Conservation (phyloP, 2,888 invertebrate genomes). For the Torymus tubicola region DNA sequence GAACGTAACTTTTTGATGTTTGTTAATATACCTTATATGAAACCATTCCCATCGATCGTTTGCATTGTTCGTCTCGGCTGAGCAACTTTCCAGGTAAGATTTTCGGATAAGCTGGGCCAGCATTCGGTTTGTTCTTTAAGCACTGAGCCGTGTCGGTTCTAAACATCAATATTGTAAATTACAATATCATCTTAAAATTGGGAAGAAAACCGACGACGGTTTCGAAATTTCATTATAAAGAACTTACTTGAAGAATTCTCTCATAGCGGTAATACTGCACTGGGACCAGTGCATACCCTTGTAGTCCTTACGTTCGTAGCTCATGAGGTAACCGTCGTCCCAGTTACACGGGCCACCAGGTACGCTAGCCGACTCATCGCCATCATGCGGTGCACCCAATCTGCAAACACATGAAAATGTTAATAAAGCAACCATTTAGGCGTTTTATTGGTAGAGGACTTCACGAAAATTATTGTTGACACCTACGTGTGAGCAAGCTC, state of each 20-base stretch:
- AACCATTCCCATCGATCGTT: not conserved
- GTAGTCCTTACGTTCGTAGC: constrained; percentile 16
- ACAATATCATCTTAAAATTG: not conserved
- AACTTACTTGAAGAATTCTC: constrained; percentile 16
- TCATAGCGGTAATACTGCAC: constrained; percentile 35
- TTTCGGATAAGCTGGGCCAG: constrained; percentile 36
- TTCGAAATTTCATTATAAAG: not conserved
- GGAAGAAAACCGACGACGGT: not conserved
- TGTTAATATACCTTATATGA: constrained; percentile 8
- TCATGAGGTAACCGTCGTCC: constrained; percentile 49
- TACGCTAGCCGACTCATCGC: not conserved
- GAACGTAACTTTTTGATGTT: not conserved
- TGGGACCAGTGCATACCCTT: constrained; percentile 43
- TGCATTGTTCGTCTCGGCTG: constrained; percentile 45
- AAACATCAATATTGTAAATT: not conserved
- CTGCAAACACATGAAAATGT: not conserved
- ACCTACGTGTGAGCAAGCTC: constrained; percentile 45
- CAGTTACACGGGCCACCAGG: constrained; percentile 9
- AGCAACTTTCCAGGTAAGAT: constrained; percentile 40
- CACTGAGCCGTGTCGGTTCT: constrained; percentile 16
- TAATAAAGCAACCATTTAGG: not conserved
- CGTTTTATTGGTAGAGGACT: not conserved
- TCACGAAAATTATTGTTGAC: not conserved
- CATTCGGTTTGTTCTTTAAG: constrained; percentile 34
- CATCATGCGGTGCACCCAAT: constrained; percentile 46